A percentile compares a stretch with the other conserved stretches of the same genome.
phyloP scores from a whole-genome alignment of 2,113 vertebrate genomes.

The Microtus oregoni region DNA sequence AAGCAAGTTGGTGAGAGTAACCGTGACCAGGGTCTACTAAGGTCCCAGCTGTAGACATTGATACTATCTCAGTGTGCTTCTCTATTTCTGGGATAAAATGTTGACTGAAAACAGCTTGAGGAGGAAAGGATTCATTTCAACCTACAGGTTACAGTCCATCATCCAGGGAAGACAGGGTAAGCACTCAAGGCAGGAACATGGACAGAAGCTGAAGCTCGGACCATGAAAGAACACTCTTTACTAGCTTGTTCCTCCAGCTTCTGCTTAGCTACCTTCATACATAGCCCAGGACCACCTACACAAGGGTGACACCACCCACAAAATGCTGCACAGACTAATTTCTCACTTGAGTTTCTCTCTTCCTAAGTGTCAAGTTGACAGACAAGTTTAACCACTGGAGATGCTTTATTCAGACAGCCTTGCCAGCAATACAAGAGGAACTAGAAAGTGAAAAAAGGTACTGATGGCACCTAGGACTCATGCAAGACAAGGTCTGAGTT shows the following conservation, averaged over 20 bases:
- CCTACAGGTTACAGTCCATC: background rate
- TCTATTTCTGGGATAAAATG: background rate
- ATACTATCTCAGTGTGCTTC: background rate
- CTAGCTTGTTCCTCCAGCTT: background rate
- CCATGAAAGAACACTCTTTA: background rate
- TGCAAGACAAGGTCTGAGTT: background rate
- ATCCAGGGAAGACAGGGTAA: background rate
- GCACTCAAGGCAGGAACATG: background rate
- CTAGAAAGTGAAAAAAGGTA: background rate
- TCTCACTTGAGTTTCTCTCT: background rate
- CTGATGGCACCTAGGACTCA: background rate
- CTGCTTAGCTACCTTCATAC: background rate
- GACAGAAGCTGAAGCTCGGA: background rate
- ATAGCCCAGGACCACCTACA: background rate
- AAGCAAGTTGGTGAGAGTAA: background rate
- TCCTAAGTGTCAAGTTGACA: background rate
- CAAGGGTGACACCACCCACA: background rate
- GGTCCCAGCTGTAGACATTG: background rate
- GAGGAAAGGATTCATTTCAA: background rate
- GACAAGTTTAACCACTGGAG: background rate
- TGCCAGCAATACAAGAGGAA: background rate
- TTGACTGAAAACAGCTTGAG: background rate
- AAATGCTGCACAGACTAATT: background rate
- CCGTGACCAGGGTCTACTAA: background rate
- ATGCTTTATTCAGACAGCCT: background rate